Conservation (phyloP, 1,140 invertebrate species). For the Drosophila melanica region DNA sequence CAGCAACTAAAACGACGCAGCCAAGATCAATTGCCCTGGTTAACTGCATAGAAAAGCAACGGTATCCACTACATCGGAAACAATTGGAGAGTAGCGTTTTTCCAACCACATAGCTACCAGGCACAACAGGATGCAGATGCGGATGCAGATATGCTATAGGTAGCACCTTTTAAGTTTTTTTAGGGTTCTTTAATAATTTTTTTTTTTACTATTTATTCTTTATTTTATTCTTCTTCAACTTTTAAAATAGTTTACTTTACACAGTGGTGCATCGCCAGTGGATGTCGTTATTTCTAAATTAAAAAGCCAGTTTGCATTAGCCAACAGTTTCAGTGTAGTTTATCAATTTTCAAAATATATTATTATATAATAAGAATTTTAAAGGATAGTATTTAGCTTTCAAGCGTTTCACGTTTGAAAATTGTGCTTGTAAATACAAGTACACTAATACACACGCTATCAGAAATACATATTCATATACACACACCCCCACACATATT, state of each 20-base stretch:
- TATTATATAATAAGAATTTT: constrained; percentile 7
- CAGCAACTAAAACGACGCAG: constrained; percentile 21
- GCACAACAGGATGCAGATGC: background rate
- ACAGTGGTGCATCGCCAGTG: constrained; percentile 10
- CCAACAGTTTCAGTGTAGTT: constrained; percentile 1
- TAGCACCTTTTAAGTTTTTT: constrained; percentile 4
- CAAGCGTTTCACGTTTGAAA: constrained; percentile 5
- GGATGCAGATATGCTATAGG: background rate
- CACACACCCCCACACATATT: constrained; percentile 23
- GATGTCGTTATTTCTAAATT: constrained; percentile 66
- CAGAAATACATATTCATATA: constrained; percentile 10
- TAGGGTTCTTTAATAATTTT: background rate
- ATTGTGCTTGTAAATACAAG: constrained; percentile 8
- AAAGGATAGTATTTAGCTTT: background rate
- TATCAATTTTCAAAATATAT: constrained; percentile 42
- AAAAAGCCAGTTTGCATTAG: constrained; percentile 39
- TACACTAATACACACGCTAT: constrained; percentile 9
- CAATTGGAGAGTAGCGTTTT: constrained; percentile 5
- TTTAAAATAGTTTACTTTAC: constrained; percentile 4
- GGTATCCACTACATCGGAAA: background rate
- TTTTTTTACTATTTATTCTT: constrained; percentile 8
- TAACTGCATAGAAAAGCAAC: constrained; percentile 6
- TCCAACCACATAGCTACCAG: constrained; percentile 51
- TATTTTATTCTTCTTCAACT: background rate
- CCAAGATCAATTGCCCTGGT: background rate